phyloP scores from a whole-genome alignment of 2,113 vertebrate genomes.

The Telmatochromis brichardi region DNA sequence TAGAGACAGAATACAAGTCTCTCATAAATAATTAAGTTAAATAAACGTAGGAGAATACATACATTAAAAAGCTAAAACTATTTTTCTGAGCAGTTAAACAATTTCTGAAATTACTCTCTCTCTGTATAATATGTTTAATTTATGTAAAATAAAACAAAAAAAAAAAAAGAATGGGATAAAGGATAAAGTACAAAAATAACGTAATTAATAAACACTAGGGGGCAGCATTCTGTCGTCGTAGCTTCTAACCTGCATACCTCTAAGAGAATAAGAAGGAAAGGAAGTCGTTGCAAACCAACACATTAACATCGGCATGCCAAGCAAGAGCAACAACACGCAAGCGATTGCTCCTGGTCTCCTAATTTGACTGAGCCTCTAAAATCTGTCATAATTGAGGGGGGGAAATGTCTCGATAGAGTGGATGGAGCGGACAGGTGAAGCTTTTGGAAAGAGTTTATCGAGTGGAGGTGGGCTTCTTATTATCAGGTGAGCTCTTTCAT shows the following conservation, averaged over 20 bases:
- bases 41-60: neutral
- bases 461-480: neutral
- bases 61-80: neutral
- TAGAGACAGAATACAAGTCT: neutral
- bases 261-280: neutral
- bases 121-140: neutral
- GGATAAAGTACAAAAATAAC: neutral
- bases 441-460: neutral
- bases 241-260: neutral
- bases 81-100: neutral
- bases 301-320: neutral
- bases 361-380: neutral
- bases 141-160: neutral
- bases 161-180: neutral
- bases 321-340: accelerated
- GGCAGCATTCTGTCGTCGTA: neutral
- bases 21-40: neutral
- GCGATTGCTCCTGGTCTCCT: neutral
- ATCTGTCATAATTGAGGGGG: neutral
- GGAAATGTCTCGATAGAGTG: neutral
- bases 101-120: neutral
- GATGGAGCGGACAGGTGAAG: neutral
- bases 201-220: neutral
- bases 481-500: neutral
- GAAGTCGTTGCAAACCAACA: neutral